Conservation (phyloP, 2,113 vertebrate species). For the Eptesicus fuscus region DNA sequence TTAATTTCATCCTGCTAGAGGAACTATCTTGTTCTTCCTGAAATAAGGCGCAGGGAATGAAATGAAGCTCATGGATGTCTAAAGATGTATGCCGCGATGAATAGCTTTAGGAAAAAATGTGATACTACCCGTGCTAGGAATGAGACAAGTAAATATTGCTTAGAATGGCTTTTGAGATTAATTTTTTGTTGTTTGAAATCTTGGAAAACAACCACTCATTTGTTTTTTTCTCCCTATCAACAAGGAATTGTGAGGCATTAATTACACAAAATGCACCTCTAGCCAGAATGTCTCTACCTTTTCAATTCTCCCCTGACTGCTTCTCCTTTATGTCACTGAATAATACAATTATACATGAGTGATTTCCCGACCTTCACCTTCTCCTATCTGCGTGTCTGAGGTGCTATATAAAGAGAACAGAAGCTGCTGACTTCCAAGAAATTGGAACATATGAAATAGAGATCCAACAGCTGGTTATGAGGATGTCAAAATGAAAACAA, state of each 20-base stretch:
- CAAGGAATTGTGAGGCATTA: background rate
- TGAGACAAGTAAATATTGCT: slow-evolving; percentile 36
- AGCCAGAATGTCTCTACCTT: slow-evolving; percentile 29
- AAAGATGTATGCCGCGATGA: background rate
- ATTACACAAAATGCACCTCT: background rate
- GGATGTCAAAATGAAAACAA: background rate
- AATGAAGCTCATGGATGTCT: slow-evolving; percentile 21
- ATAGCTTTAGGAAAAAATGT: background rate
- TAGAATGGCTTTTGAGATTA: background rate
- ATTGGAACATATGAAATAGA: background rate
- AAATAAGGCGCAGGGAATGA: slow-evolving; percentile 10
- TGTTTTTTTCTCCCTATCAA: background rate
- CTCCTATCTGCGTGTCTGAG: background rate
- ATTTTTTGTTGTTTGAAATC: slow-evolving; percentile 41
- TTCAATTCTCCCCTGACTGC: background rate
- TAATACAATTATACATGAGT: background rate
- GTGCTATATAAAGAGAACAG: background rate
- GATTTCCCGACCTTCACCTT: slow-evolving; percentile 11
- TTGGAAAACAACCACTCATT: background rate
- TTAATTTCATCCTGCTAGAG: slow-evolving; percentile 21
- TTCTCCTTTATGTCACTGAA: background rate
- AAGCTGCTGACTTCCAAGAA: background rate
- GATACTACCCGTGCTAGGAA: background rate
- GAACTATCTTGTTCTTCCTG: slow-evolving; percentile 32
- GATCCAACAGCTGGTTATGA: background rate